Conservation (phyloP, 2,797 vertebrate genomes). For the Natrix natrix region DNA sequence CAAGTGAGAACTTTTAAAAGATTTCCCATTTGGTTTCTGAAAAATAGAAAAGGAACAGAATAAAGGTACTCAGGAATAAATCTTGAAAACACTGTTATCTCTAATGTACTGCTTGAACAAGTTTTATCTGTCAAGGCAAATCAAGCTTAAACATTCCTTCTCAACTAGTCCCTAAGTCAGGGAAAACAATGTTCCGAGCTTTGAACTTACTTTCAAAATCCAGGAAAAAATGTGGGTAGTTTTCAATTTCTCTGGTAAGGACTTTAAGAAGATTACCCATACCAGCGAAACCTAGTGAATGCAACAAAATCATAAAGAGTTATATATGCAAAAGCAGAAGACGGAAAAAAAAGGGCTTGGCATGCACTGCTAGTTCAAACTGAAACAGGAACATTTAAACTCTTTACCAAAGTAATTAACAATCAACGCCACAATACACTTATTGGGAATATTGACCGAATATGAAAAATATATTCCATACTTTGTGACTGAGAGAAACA, state of each 20-base stretch:
- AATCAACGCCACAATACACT: not conserved
- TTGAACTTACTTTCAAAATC: conserved; percentile 99
- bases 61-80: conserved; percentile 63
- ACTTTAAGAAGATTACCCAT: conserved; percentile 99
- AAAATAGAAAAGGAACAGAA: conserved; percentile 72
- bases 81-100: conserved; percentile 52
- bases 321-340: conserved; percentile 56
- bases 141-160: conserved; percentile 43
- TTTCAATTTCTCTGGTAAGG: conserved; percentile 99
- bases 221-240: conserved; percentile 99
- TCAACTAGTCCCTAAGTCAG: conserved; percentile 50
- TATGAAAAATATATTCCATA: not conserved
- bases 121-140: conserved; percentile 44
- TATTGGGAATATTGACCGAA: not conserved
- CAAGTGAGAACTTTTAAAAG: conserved; percentile 93
- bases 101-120: conserved; percentile 54
- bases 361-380: conserved; percentile 34
- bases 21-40: conserved; percentile 89
- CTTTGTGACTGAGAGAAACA: not conserved
- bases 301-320: conserved; percentile 70
- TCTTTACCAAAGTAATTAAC: not conserved
- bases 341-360: conserved; percentile 38
- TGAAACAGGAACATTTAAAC: not conserved
- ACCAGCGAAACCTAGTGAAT: conserved; percentile 94
- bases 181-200: conserved; percentile 47